These are phyloP conservation scores for Digitonthophagus gazella DNA, from an alignment of 2,888 invertebrate genomes.

Conservation along the genomic window DNA sequence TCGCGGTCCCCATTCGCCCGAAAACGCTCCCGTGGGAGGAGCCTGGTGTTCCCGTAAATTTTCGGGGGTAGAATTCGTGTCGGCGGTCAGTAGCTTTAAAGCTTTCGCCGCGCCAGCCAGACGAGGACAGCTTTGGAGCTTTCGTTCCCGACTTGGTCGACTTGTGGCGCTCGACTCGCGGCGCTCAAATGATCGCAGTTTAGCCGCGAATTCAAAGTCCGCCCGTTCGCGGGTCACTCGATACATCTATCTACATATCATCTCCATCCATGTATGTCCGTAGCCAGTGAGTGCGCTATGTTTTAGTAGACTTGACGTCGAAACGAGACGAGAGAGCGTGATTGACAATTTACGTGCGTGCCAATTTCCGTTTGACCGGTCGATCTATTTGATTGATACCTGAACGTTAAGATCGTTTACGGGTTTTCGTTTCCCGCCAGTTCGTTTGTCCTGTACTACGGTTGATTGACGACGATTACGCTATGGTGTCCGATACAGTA, in stretches of 20 bases:
- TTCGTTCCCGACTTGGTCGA: background rate
- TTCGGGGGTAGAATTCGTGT: background rate
- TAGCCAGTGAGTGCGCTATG: too few relatives aligned
- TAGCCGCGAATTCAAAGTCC: background rate
- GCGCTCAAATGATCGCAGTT: background rate
- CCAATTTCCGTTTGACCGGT: too few relatives aligned
- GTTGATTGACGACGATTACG: background rate
- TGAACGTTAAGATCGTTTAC: too few relatives aligned
- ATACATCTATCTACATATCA: background rate
- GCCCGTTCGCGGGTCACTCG: background rate
- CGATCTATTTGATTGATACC: too few relatives aligned
- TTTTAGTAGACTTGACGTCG: too few relatives aligned
- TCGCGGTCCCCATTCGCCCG: background rate
- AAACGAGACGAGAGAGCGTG: too few relatives aligned
- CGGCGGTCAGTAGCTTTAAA: background rate
- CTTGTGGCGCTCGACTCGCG: background rate
- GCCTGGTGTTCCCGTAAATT: background rate
- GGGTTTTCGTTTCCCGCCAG: background rate
- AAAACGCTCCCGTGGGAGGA: background rate
- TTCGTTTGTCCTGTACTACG: background rate
- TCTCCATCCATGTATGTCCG: background rate
- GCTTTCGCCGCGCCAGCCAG: background rate
- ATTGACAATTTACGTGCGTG: too few relatives aligned
- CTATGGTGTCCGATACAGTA: background rate
- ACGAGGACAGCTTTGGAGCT: background rate